These are phyloP conservation scores for Haliclona indistincta DNA, from an alignment of 37 sponge, comb jelly and placozoan species.

Conservation along the genomic window DNA sequence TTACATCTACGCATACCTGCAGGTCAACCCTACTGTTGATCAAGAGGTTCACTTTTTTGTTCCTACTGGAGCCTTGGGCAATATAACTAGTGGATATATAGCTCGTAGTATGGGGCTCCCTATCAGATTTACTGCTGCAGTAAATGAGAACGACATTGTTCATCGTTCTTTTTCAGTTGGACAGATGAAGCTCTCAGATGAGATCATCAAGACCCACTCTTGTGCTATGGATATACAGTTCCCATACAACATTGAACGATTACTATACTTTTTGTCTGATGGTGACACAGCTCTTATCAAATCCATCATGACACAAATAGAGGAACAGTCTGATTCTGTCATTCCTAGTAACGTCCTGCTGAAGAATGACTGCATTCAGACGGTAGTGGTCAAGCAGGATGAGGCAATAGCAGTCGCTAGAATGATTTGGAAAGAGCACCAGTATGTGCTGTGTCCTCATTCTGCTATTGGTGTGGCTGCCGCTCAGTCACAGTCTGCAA, in stretches of 20 bases:
- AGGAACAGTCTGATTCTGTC: neutral
- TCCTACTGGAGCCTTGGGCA: slow-evolving; percentile 67
- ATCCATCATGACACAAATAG: slow-evolving; percentile 28
- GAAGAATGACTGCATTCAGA: neutral
- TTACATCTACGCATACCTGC: slow-evolving; percentile 61
- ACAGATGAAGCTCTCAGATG: neutral
- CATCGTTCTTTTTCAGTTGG: slow-evolving; percentile 25
- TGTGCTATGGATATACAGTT: slow-evolving; percentile 61
- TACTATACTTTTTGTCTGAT: slow-evolving; percentile 43
- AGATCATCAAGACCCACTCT: slow-evolving; percentile 32
- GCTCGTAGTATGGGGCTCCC: slow-evolving; percentile 63
- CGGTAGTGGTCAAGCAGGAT: slow-evolving; percentile 17
- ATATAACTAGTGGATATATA: slow-evolving; percentile 37
- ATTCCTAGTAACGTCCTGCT: slow-evolving; percentile 11
- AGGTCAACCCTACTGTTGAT: slow-evolving; percentile 29
- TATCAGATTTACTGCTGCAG: slow-evolving; percentile 40
- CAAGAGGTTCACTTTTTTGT: slow-evolving; percentile 46
- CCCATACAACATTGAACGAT: slow-evolving; percentile 79
- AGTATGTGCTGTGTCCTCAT: slow-evolving; percentile 68
- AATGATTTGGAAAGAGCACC: slow-evolving; percentile 22
- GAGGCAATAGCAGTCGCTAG: slow-evolving; percentile 28
- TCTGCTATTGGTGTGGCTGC: slow-evolving; percentile 47
- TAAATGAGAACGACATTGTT: slow-evolving; percentile 61
- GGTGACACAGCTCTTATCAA: slow-evolving; percentile 9
- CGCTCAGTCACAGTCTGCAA: neutral